Conservation (phyloP, 1,140 invertebrate genomes). For the Hetaerina americana region DNA sequence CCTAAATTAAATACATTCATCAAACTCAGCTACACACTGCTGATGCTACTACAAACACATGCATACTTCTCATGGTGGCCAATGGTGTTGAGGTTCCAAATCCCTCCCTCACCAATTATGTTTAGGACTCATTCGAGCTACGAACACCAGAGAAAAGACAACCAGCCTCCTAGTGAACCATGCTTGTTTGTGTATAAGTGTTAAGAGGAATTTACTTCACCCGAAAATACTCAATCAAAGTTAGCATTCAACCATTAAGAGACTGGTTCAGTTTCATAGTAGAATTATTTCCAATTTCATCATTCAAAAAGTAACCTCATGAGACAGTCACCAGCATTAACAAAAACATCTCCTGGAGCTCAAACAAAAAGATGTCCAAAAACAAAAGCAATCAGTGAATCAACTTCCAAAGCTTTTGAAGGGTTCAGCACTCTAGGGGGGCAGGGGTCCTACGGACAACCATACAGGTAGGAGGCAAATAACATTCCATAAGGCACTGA, state of each 20-base stretch:
- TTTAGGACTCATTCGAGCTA: background rate
- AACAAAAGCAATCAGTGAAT: background rate
- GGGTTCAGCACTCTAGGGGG: background rate
- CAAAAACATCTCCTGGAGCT: background rate
- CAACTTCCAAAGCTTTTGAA: background rate
- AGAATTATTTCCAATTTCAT: background rate
- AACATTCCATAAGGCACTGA: slow-evolving; percentile 1
- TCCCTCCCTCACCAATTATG: background rate
- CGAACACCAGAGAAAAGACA: background rate
- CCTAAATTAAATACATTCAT: slow-evolving; percentile 2
- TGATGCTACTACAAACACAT: background rate
- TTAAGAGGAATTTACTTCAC: no score
- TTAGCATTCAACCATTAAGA: background rate
- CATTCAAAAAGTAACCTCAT: background rate
- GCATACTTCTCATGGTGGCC: background rate
- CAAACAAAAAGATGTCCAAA: background rate
- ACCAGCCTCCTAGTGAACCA: background rate
- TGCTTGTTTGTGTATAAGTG: no score
- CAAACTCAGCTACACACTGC: background rate
- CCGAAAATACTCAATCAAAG: background rate
- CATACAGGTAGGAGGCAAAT: background rate
- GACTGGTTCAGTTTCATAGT: background rate
- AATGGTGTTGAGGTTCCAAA: background rate
- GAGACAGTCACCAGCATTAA: background rate
- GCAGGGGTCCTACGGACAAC: background rate